Conservation (phyloP, 2,888 invertebrate species). For the Troilus luridus region DNA sequence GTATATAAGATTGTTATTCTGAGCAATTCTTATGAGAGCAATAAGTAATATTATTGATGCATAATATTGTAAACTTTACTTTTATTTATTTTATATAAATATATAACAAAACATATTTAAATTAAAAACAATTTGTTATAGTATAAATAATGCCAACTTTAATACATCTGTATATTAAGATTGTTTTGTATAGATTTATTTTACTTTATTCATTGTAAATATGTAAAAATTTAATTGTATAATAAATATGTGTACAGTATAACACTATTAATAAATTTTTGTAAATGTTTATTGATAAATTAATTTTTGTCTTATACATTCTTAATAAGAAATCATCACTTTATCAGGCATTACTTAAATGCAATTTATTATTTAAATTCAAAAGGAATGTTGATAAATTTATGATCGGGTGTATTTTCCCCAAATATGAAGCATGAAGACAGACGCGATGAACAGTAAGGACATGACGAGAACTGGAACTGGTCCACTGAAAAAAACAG, state of each 20-base stretch:
- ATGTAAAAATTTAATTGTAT: conserved; percentile 38
- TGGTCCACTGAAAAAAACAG: conserved; percentile 83
- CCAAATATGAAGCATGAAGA: conserved; percentile 99
- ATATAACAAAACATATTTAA: conserved; percentile 24
- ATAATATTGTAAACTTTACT: neutral
- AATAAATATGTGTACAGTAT: conserved; percentile 28
- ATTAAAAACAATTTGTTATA: neutral
- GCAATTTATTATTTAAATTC: neutral
- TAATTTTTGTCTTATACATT: conserved; percentile 6
- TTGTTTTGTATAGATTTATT: conserved; percentile 47
- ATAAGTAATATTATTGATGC: neutral
- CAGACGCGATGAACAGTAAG: conserved; percentile 97
- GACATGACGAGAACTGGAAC: conserved; percentile 99
- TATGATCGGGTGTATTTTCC: conserved; percentile 95
- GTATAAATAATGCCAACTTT: conserved; percentile 36
- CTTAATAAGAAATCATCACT: neutral
- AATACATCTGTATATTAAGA: conserved; percentile 22
- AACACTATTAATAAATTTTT: neutral
- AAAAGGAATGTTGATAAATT: conserved; percentile 63
- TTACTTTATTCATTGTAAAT: conserved; percentile 36
- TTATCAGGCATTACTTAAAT: neutral
- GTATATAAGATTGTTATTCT: neutral
- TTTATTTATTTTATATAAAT: conserved; percentile 22
- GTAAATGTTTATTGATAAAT: conserved; percentile 27
- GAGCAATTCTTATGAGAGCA: neutral